Evolutionary conservation across 2,888 invertebrate species (phyloP), one percentile per base, ranked within the genome.

Genomic region (Calliopum simillimum): DNA sequence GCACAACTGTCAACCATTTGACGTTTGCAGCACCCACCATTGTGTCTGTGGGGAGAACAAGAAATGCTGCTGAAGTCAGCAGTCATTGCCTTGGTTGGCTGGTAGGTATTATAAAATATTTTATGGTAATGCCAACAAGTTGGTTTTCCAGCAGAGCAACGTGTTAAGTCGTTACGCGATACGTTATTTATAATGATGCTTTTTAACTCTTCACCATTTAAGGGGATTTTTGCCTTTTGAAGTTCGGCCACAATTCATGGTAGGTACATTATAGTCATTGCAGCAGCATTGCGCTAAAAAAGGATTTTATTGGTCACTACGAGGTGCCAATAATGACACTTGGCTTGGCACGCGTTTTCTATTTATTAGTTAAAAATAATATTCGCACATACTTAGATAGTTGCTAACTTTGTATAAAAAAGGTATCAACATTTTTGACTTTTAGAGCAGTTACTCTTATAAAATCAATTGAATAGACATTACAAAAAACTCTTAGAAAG

Each of bases 241-340:
- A 53, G 55, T 43, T 12, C 14, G 14, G 16, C 41, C 23, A 33
- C 43, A 19, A 47, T 47, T 63, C 51, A 49, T 41, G 23, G 49
- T 51, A n/a, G n/a, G n/a, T n/a, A n/a, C n/a, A n/a, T n/a, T n/a
- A 46, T 51, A 53, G 55, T 56, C 66, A 25, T 46, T 21, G 49
- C 59, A 13, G n/a, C n/a, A n/a, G n/a, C n/a, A n/a, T n/a, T 19
- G 56, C 63, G 41, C 67, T 59, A n/a, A 59, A 67, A 33, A 59
- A 13, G 67, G 59, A 59, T 59, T 58, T 47, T 58, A 58, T 66
- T 58, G 66, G 46, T 70, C 64, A 68, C 71, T 66, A 70, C 68
- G 70, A 75, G 74, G 74, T 74, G 75, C 74, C 74, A 73, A 69
- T 72, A 73, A 68, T 74, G 74, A 74, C 75, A 76, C 74, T 71